Percentiles rank a stretch among this genome's conserved stretches.
These are phyloP conservation scores for Neosilurus hyrtlii DNA, from an alignment of 2,797 vertebrate species.

Conservation along the genomic window DNA sequence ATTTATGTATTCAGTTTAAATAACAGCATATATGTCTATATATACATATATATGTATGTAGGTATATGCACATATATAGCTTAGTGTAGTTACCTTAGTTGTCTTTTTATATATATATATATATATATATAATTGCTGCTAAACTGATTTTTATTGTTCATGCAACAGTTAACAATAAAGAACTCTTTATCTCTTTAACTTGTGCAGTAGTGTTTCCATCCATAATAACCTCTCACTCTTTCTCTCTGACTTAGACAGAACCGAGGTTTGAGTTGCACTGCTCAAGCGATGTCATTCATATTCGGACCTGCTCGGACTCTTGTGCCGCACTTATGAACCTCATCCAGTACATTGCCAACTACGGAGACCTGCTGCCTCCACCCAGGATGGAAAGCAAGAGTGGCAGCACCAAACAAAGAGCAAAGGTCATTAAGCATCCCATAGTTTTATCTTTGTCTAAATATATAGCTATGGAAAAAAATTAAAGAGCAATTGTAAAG, in stretches of 20 bases:
- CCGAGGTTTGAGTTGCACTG: conserved; percentile 94
- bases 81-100: no score
- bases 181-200: background rate
- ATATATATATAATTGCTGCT: no score
- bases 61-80: no score
- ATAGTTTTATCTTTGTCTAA: background rate
- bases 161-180: no score
- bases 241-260: conserved; percentile 70
- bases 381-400: conserved; percentile 72
- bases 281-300: conserved; percentile 92
- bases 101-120: no score
- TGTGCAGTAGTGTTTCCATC: background rate
- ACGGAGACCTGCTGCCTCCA: conserved; percentile 86
- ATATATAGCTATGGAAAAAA: background rate
- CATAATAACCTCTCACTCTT: background rate
- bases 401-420: conserved; percentile 71
- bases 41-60: no score
- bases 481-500: no score
- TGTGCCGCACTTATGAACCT: conserved; percentile 98
- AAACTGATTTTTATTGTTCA: no score
- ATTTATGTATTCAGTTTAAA: background rate
- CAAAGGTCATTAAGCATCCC: conserved; percentile 74
- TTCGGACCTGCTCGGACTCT: conserved; percentile 92
- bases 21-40: no score
- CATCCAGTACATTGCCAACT: conserved; percentile 95